These are phyloP conservation scores for Gadus chalcogrammus DNA, from an alignment of 2,113 vertebrate species.

Conservation along the genomic window DNA sequence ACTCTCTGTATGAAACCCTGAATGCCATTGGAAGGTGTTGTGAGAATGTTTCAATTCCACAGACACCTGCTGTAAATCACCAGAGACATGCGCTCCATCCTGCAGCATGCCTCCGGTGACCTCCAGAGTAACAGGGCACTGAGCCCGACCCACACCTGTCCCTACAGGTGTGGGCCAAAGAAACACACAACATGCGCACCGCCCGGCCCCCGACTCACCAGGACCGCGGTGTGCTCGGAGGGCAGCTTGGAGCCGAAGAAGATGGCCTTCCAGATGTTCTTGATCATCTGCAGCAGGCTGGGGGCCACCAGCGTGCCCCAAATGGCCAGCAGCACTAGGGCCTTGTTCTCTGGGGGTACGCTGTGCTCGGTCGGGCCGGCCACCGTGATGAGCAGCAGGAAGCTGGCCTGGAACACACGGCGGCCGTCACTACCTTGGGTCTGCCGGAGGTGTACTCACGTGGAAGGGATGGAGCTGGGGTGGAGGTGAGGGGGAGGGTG, in stretches of 20 bases:
- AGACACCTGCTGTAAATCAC: neutral
- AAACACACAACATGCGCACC: neutral
- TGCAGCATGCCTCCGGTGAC: neutral
- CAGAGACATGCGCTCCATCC: neutral
- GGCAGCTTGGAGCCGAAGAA: constrained; percentile 57
- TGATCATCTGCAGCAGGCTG: constrained; percentile 51
- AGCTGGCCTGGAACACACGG: constrained; percentile 38
- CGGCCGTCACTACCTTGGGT: neutral
- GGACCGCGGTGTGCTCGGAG: constrained; percentile 4
- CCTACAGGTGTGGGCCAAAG: too few species aligned
- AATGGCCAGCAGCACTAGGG: constrained; percentile 45
- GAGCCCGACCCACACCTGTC: neutral
- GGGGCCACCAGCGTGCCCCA: constrained; percentile 48
- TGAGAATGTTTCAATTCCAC: too few species aligned
- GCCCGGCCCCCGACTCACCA: constrained; percentile 34
- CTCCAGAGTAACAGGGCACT: neutral
- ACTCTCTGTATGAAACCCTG: too few species aligned
- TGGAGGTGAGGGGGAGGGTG: neutral
- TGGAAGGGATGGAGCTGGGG: neutral
- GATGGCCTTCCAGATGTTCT: constrained; percentile 62
- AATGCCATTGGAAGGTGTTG: neutral
- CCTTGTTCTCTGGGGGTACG: constrained; percentile 38
- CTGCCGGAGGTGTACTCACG: neutral
- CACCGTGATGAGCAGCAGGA: constrained; percentile 61
- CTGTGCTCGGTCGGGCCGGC: constrained; percentile 34